phyloP scores from a whole-genome alignment of 2,888 invertebrate genomes.

The Halictus ligatus region DNA sequence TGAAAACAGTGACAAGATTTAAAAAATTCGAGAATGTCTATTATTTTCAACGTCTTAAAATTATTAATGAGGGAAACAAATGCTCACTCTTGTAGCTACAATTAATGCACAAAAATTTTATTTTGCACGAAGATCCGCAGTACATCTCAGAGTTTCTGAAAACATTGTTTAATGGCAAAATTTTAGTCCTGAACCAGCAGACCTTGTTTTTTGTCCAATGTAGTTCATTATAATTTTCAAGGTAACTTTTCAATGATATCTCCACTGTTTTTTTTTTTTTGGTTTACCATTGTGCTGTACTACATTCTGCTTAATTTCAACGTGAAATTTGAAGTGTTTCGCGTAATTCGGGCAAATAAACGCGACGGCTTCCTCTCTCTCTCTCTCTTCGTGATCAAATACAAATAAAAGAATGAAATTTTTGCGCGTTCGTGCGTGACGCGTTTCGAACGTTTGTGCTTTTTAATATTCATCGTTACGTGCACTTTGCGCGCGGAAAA shows the following conservation, averaged over 20 bases:
- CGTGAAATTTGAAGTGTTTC: background rate
- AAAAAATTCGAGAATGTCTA: too few species aligned
- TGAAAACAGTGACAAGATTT: too few species aligned
- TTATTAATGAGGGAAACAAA: too few species aligned
- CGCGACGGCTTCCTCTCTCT: background rate
- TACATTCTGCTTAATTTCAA: background rate
- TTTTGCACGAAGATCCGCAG: too few species aligned
- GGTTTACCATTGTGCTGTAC: background rate
- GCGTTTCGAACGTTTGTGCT: background rate
- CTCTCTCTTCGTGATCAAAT: background rate
- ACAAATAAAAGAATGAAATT: background rate
- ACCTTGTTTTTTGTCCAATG: too few species aligned
- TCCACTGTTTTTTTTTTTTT: background rate
- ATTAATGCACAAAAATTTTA: too few species aligned
- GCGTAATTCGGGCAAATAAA: background rate
- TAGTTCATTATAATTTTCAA: too few species aligned
- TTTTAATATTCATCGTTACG: background rate
- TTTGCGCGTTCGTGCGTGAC: background rate
- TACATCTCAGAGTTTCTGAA: too few species aligned
- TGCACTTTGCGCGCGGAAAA: background rate
- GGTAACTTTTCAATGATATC: background rate
- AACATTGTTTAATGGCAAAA: too few species aligned
- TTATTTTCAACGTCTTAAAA: too few species aligned
- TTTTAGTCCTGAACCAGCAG: too few species aligned
- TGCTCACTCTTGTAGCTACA: too few species aligned